These are phyloP conservation scores for Cylindroiulus punctatus DNA, from an alignment of 2,888 invertebrate species.

Conservation along the genomic window DNA sequence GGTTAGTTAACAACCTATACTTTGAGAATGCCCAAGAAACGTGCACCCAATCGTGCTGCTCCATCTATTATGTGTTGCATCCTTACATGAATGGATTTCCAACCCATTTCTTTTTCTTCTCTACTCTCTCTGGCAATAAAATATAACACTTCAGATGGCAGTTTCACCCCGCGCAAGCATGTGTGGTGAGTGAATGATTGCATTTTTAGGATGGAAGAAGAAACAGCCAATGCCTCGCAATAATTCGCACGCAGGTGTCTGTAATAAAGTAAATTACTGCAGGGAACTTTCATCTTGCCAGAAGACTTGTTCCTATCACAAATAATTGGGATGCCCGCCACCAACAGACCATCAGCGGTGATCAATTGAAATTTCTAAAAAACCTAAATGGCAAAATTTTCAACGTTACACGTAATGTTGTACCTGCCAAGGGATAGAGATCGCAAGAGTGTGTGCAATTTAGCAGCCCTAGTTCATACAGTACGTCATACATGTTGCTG, in stretches of 20 bases:
- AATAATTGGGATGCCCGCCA: not conserved
- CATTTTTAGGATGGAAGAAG: slow-evolving; percentile 6
- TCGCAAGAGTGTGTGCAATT: not conserved
- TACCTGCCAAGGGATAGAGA: not conserved
- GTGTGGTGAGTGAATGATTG: slow-evolving; percentile 7
- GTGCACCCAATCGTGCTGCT: not conserved
- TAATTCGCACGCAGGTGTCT: slow-evolving; percentile 13
- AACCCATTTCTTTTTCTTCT: not conserved
- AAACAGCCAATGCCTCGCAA: not conserved
- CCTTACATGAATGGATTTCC: slow-evolving; percentile 20
- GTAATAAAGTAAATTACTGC: slow-evolving; percentile 3
- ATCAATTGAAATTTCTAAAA: not conserved
- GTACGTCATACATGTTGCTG: not conserved
- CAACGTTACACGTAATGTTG: too few species aligned
- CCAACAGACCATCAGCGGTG: not conserved
- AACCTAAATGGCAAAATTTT: too few species aligned
- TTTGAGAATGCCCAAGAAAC: too few species aligned
- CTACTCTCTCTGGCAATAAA: not conserved
- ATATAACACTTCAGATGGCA: slow-evolving; percentile 25
- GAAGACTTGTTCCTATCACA: not conserved
- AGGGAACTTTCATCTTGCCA: slow-evolving; percentile 11
- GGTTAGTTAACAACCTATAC: too few species aligned
- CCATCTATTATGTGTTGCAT: not conserved
- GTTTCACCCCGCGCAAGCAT: not conserved
- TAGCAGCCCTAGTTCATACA: not conserved